These are phyloP conservation scores for Aplidium turbinatum DNA, from an alignment of 23 tunicate genomes.

Conservation along the genomic window DNA sequence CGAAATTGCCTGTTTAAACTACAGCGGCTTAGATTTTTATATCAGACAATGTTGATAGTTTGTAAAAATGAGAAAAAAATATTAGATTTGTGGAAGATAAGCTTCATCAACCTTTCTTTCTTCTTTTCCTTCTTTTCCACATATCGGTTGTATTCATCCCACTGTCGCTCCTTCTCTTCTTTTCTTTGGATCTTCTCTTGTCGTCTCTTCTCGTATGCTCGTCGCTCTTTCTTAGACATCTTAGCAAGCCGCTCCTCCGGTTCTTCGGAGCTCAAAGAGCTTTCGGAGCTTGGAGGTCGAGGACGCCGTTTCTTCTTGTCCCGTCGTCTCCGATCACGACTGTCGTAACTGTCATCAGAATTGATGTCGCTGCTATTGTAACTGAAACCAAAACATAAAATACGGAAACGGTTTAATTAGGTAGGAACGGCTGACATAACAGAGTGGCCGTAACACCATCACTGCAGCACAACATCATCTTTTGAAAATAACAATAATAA, in stretches of 20 bases:
- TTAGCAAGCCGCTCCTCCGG: conserved; percentile 44
- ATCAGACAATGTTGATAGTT: too few species aligned
- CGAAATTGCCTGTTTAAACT: too few species aligned
- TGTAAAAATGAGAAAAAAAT: too few species aligned
- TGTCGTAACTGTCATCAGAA: conserved; percentile 43
- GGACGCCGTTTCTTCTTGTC: conserved; percentile 63
- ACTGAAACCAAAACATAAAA: too few species aligned
- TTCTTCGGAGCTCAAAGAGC: conserved; percentile 75
- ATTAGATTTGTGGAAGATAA: too few species aligned
- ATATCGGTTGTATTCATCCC: conserved; percentile 84
- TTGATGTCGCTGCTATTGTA: conserved; percentile 6
- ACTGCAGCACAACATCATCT: too few species aligned
- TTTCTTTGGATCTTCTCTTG: conserved; percentile 60
- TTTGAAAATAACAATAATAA: too few species aligned
- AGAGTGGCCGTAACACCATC: too few species aligned
- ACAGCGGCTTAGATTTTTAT: too few species aligned
- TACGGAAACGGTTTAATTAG: too few species aligned
- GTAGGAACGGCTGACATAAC: too few species aligned
- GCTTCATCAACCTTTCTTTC: conserved; percentile 75
- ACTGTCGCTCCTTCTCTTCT: conserved; percentile 57
- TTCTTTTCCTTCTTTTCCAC: conserved; percentile 63
- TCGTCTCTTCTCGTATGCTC: conserved; percentile 74
- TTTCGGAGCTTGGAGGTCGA: conserved; percentile 72
- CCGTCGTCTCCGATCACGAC: conserved; percentile 30
- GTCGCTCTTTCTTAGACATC: conserved; percentile 75